phyloP scores from a whole-genome alignment of 2,797 vertebrate genomes.

The Pteronotus mesoamericanus region DNA sequence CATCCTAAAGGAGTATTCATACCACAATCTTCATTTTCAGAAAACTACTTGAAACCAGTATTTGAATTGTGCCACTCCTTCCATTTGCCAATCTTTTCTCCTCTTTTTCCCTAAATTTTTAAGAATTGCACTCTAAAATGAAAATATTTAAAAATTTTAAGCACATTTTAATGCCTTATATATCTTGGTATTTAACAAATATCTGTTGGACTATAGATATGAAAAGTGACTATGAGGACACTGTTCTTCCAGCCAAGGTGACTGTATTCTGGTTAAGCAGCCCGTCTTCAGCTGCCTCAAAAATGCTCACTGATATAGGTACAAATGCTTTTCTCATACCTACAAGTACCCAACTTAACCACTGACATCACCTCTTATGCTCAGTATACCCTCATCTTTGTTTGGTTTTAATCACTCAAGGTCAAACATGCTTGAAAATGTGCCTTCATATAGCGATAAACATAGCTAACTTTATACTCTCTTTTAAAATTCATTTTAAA shows the following conservation, averaged over 20 bases:
- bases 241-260: neutral
- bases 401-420: neutral
- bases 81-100: slow-evolving; percentile 19
- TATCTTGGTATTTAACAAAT: neutral
- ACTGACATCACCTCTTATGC: neutral
- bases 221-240: neutral
- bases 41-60: slow-evolving; percentile 20
- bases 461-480: neutral
- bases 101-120: neutral
- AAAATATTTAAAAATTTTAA: neutral
- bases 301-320: neutral
- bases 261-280: neutral
- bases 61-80: neutral
- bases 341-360: neutral
- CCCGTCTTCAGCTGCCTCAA: neutral
- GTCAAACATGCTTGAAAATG: neutral
- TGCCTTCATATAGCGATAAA: neutral
- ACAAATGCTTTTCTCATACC: neutral
- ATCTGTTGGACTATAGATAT: neutral
- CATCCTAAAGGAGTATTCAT: neutral
- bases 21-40: neutral
- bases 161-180: neutral
- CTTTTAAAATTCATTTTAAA: neutral
- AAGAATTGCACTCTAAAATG: neutral
- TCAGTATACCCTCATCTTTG: neutral